Percentiles rank a stretch among this genome's conserved stretches.
Evolutionary conservation across 2,113 vertebrate species (phyloP).

Genomic region (Ptychochromis oligacanthus): DNA sequence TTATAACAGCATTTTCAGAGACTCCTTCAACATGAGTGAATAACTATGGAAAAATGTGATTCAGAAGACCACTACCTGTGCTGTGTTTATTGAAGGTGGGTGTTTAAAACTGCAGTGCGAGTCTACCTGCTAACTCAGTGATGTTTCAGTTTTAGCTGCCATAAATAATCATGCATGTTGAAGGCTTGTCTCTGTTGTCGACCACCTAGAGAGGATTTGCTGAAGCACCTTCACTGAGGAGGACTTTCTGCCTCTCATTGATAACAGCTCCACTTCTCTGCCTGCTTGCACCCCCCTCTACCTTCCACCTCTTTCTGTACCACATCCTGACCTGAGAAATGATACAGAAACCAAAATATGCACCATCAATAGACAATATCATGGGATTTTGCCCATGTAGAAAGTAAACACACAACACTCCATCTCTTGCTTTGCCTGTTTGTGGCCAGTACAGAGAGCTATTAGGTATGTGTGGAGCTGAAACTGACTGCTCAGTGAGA

Average conservation of each 20-base stretch:
- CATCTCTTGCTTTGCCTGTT: not conserved
- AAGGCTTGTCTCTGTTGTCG: constrained; percentile 57
- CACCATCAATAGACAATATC: constrained; percentile 53
- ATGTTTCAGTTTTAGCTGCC: constrained; percentile 65
- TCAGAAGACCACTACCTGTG: constrained; percentile 7
- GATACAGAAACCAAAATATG: constrained; percentile 70
- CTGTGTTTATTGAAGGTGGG: not conserved
- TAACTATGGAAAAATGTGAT: constrained; percentile 34
- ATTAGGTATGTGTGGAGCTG: constrained; percentile 30
- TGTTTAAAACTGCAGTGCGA: constrained; percentile 27
- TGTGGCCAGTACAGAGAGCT: constrained; percentile 20
- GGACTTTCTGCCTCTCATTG: constrained; percentile 56
- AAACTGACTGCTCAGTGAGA: constrained; percentile 39
- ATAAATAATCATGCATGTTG: constrained; percentile 69
- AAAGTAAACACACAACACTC: constrained; percentile 48
- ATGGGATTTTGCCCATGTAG: constrained; percentile 33
- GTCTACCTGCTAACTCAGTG: not conserved
- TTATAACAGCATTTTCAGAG: constrained; percentile 45
- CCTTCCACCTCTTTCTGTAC: constrained; percentile 36
- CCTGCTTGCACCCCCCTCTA: constrained; percentile 39
- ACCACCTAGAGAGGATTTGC: constrained; percentile 47
- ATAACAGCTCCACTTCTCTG: constrained; percentile 37
- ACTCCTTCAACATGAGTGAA: constrained; percentile 62
- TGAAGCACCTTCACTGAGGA: constrained; percentile 54
- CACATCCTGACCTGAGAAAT: constrained; percentile 72